A percentile compares a stretch with the other conserved stretches of the same genome.
Conservation (phyloP, 2,797 vertebrate genomes). For the Hybognathus amarus region DNA sequence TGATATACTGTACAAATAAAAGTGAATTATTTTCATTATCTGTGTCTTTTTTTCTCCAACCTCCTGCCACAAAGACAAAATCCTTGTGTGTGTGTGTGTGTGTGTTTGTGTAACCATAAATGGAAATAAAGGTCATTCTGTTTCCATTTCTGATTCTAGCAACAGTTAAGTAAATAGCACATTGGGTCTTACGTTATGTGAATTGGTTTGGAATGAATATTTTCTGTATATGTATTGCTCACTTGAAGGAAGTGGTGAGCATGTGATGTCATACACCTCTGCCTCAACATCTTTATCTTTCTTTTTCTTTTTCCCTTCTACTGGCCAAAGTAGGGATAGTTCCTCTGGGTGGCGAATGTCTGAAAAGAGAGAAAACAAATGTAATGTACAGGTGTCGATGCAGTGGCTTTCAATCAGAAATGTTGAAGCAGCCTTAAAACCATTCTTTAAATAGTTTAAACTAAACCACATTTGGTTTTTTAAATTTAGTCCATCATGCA, state of each 20-base stretch:
- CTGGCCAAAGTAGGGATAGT: constrained; percentile 76
- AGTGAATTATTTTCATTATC: background rate
- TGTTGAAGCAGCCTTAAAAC: background rate
- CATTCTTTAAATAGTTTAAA: background rate
- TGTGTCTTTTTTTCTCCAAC: background rate
- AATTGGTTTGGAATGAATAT: background rate
- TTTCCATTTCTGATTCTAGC: background rate
- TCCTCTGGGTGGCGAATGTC: constrained; percentile 81
- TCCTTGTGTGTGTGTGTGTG: background rate
- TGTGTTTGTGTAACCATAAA: background rate
- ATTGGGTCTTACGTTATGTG: background rate
- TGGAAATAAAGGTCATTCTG: background rate
- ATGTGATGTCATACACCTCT: constrained; percentile 74
- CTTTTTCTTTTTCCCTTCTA: constrained; percentile 77
- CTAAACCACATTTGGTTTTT: background rate
- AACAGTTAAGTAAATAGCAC: background rate
- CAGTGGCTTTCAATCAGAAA: background rate
- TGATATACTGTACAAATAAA: background rate
- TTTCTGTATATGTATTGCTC: background rate
- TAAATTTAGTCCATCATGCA: no score
- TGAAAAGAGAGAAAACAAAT: constrained; percentile 51
- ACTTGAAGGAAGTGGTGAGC: constrained; percentile 68
- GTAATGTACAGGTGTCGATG: background rate
- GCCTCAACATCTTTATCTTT: constrained; percentile 69
- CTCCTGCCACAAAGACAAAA: background rate